These are phyloP conservation scores for Pelochelys cantorii DNA, from an alignment of 2,797 vertebrate genomes.

Conservation along the genomic window DNA sequence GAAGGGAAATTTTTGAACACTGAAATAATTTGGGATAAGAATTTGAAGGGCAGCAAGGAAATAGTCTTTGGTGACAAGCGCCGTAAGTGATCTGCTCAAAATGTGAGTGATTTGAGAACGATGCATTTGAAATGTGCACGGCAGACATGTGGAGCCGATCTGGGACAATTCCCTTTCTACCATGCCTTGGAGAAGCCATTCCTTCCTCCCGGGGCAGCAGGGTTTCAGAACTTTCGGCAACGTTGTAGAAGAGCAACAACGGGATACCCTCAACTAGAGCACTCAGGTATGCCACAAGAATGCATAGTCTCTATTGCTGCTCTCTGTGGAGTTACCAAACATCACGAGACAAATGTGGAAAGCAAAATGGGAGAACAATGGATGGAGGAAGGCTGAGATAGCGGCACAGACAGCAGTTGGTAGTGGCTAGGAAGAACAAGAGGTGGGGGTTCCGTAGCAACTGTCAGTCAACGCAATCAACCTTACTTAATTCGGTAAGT, in stretches of 20 bases:
- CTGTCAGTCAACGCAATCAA: not conserved
- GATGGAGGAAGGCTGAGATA: not conserved
- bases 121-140: not conserved
- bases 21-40: not conserved
- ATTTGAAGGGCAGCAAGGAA: not conserved
- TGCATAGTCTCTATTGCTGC: not conserved
- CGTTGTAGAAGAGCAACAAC: not conserved
- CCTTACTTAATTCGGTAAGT: not conserved
- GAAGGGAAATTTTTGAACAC: not conserved
- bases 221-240: not conserved
- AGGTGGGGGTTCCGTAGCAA: rapidly evolving
- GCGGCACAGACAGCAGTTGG: not conserved
- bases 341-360: not conserved
- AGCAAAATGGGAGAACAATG: not conserved
- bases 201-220: not conserved
- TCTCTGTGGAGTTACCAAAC: rapidly evolving
- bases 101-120: not conserved
- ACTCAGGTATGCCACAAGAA: not conserved
- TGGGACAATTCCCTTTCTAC: not conserved
- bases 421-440: not conserved
- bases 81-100: not conserved
- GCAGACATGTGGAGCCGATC: not conserved
- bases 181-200: not conserved
- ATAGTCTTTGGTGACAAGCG: not conserved
- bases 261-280: not conserved